Percentiles rank a stretch among this genome's conserved stretches.
Evolutionary conservation across 2,888 invertebrate genomes (phyloP).

Genomic region (Mantis religiosa): DNA sequence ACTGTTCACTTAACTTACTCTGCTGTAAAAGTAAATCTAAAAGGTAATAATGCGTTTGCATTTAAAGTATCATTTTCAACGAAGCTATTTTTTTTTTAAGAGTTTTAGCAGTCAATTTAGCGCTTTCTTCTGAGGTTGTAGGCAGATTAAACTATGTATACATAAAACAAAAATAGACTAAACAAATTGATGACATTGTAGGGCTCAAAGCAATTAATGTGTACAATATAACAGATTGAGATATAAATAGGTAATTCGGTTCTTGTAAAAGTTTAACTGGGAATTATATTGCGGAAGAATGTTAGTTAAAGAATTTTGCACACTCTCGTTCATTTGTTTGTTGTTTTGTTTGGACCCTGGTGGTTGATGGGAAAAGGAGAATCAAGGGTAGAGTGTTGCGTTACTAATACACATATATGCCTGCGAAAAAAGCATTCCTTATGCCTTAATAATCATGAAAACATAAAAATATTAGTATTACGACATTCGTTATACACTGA

Average conservation of each 20-base stretch:
- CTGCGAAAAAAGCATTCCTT: neutral
- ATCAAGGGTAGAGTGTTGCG: neutral
- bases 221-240: neutral
- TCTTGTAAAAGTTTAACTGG: neutral
- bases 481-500: neutral
- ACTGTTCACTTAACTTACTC: neutral
- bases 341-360: neutral
- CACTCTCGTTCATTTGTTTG: neutral
- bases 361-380: neutral
- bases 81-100: neutral
- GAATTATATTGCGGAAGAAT: neutral
- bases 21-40: neutral
- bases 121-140: neutral
- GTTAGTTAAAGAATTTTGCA: neutral
- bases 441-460: neutral
- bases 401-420: neutral
- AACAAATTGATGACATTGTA: neutral
- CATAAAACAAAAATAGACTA: neutral
- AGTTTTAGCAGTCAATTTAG: neutral
- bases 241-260: neutral
- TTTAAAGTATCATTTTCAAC: neutral
- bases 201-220: neutral
- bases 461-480: neutral
- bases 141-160: neutral
- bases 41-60: neutral